These are phyloP conservation scores for Phasia obesa DNA, from an alignment of 2,888 invertebrate species.

Conservation along the genomic window DNA sequence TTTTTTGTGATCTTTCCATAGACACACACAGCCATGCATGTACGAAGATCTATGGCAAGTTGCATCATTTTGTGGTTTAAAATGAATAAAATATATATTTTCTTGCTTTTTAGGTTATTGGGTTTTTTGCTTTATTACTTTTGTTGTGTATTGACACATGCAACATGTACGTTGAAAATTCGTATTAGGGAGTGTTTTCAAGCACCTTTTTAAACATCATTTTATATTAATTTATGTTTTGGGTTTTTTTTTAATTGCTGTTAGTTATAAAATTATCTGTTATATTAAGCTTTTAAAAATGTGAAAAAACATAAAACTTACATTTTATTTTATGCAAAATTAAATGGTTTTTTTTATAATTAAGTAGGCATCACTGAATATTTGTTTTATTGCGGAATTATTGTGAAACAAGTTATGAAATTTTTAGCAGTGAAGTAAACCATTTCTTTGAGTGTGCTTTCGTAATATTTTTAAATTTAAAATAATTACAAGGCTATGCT, in stretches of 20 bases:
- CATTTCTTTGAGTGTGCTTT: no score
- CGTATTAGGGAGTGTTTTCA: conserved; percentile 43
- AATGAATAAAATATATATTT: conserved; percentile 38
- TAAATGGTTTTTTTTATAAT: not conserved
- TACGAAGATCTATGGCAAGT: conserved; percentile 55
- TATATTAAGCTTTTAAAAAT: not conserved
- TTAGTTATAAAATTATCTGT: conserved; percentile 5
- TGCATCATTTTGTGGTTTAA: conserved; percentile 72
- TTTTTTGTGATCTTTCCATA: conserved; percentile 16
- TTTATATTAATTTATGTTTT: not conserved
- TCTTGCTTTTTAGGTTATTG: conserved; percentile 43
- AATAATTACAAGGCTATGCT: no score
- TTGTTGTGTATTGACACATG: conserved; percentile 24
- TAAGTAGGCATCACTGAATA: no score
- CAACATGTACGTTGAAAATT: not conserved
- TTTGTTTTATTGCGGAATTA: no score
- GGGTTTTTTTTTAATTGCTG: not conserved
- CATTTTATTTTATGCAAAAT: not conserved
- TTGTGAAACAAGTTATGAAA: no score
- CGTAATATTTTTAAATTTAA: no score
- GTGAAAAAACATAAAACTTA: not conserved
- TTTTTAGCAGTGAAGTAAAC: no score
- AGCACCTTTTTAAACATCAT: conserved; percentile 1
- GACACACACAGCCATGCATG: conserved; percentile 15
- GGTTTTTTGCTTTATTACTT: conserved; percentile 33